Conservation (phyloP, 2,888 invertebrate species). For the Leptogaster cylindrica region DNA sequence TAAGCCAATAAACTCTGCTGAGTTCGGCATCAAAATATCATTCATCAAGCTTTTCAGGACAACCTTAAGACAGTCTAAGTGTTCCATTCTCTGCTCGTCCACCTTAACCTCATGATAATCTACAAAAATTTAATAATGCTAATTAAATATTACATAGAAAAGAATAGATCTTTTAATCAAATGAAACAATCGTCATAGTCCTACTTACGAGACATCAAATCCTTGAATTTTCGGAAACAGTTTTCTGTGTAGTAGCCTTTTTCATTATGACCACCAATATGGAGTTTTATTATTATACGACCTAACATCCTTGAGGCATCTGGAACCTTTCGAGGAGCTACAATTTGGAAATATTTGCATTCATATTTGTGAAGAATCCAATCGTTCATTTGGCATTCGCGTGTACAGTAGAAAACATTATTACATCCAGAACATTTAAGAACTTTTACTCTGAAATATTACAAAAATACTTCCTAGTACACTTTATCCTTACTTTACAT, state of each 20-base stretch:
- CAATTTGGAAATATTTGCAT: conserved; percentile 76
- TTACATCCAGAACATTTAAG: conserved; percentile 84
- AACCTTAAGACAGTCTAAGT: conserved; percentile 74
- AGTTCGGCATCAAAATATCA: conserved; percentile 73
- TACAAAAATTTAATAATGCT: conserved; percentile 58
- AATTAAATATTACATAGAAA: neutral
- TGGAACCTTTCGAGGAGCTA: conserved; percentile 76
- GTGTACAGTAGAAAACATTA: conserved; percentile 82
- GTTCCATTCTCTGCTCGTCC: conserved; percentile 77
- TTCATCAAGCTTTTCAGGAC: conserved; percentile 77
- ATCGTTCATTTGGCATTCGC: conserved; percentile 78
- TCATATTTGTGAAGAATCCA: conserved; percentile 86
- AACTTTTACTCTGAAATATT: conserved; percentile 68
- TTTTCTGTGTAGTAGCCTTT: conserved; percentile 74
- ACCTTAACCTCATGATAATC: conserved; percentile 83
- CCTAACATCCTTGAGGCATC: conserved; percentile 83
- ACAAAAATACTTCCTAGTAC: neutral
- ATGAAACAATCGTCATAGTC: conserved; percentile 1
- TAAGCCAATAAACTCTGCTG: conserved; percentile 78
- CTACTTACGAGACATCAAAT: conserved; percentile 88
- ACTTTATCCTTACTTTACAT: neutral
- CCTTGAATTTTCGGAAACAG: conserved; percentile 78
- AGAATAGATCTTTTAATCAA: neutral
- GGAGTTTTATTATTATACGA: conserved; percentile 68
- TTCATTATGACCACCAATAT: conserved; percentile 72